phyloP scores from a whole-genome alignment of 2,113 vertebrate genomes.

The Pogona vitticeps region DNA sequence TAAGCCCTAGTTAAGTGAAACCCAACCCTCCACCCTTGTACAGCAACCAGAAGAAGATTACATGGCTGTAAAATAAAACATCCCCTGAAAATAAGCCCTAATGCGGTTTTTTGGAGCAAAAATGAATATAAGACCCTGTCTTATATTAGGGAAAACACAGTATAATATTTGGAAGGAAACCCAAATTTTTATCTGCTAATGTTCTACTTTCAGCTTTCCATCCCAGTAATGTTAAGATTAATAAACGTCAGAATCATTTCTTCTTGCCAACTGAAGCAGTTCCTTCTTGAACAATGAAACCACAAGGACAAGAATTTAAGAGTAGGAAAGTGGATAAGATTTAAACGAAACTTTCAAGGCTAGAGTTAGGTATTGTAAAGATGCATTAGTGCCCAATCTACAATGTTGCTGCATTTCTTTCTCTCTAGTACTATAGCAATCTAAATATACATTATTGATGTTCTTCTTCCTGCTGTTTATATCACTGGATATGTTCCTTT shows the following conservation, averaged over 20 bases:
- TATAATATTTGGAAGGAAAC: background rate
- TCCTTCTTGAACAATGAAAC: background rate
- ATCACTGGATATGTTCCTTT: background rate
- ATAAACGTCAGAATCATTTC: background rate
- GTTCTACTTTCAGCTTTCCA: background rate
- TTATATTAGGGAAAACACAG: too few species aligned
- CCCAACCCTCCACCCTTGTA: too few species aligned
- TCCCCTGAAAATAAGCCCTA: too few species aligned
- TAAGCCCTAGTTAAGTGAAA: too few species aligned
- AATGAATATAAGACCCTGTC: too few species aligned
- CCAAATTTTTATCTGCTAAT: background rate
- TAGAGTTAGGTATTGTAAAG: background rate
- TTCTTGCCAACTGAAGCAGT: background rate
- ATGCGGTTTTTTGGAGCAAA: too few species aligned
- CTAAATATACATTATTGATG: background rate
- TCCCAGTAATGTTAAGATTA: background rate
- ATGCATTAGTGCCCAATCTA: background rate
- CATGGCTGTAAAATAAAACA: too few species aligned
- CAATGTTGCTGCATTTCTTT: background rate
- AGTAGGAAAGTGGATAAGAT: background rate
- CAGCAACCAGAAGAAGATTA: too few species aligned
- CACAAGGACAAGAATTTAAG: background rate
- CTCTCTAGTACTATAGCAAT: background rate
- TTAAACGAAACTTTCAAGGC: background rate
- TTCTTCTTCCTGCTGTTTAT: background rate